Evolutionary conservation across 2,113 vertebrate species (phyloP).

Genomic region (Colistium nudipinnis): DNA sequence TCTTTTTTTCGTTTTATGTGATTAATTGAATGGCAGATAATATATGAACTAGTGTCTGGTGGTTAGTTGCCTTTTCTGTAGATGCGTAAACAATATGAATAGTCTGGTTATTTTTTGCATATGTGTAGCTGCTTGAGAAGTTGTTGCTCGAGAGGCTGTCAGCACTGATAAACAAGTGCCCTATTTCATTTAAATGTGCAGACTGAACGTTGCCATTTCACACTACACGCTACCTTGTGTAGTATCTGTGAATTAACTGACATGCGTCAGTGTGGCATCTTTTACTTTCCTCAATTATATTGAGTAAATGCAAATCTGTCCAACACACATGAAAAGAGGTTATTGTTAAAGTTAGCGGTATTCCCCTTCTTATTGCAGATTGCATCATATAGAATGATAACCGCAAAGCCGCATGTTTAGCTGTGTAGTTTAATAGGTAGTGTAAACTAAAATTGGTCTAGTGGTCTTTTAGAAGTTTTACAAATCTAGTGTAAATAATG

Average conservation of each 20-base stretch:
- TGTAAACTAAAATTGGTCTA: constrained; percentile 9
- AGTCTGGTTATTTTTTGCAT: constrained; percentile 31
- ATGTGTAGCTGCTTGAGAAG: background rate
- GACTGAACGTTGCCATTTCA: no score
- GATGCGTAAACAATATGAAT: constrained; percentile 34
- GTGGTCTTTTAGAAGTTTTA: background rate
- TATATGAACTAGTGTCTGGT: constrained; percentile 55
- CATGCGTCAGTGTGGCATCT: constrained; percentile 39
- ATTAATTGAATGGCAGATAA: constrained; percentile 64
- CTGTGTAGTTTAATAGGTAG: constrained; percentile 33
- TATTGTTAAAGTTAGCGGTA: constrained; percentile 58
- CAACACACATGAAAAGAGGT: background rate
- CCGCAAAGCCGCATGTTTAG: constrained; percentile 57
- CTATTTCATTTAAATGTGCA: constrained; percentile 15
- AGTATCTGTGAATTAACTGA: background rate
- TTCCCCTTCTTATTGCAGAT: constrained; percentile 55
- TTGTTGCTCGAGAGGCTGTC: background rate
- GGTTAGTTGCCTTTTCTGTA: constrained; percentile 44
- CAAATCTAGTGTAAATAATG: background rate
- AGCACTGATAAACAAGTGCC: background rate
- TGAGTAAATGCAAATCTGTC: background rate
- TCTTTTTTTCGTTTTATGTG: constrained; percentile 67
- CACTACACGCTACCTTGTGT: no score
- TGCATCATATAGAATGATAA: constrained; percentile 39
- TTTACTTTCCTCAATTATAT: background rate